Conservation (phyloP, 2,797 vertebrate genomes). For the Scomberomorus guttatus region DNA sequence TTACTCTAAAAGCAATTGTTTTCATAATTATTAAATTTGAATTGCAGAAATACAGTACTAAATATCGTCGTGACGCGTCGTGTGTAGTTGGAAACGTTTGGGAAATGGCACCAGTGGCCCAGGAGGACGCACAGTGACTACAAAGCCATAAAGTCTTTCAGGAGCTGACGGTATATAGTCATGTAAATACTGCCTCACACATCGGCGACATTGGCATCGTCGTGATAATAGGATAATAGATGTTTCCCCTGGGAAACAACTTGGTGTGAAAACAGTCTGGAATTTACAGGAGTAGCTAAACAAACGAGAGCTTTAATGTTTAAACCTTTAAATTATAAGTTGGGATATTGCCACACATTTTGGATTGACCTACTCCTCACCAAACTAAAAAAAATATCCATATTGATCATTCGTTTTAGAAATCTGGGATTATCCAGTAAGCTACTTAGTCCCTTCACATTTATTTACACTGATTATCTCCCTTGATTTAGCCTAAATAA, state of each 20-base stretch:
- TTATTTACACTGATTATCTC: slow-evolving; percentile 13
- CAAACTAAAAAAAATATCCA: background rate
- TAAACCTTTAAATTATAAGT: background rate
- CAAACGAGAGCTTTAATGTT: slow-evolving; percentile 43
- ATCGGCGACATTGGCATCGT: slow-evolving; percentile 79
- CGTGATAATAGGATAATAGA: slow-evolving; percentile 86
- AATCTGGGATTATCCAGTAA: slow-evolving; percentile 18
- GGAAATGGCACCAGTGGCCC: slow-evolving; percentile 77
- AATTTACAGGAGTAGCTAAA: slow-evolving; percentile 74
- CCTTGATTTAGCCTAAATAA: slow-evolving; percentile 25
- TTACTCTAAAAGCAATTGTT: background rate
- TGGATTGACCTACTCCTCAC: background rate
- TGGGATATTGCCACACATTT: background rate
- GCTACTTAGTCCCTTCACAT: background rate
- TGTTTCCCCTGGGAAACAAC: slow-evolving; percentile 81
- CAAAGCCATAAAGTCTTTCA: slow-evolving; percentile 83
- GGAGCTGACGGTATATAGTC: slow-evolving; percentile 78
- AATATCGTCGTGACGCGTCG: background rate
- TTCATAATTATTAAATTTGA: background rate
- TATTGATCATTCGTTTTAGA: background rate
- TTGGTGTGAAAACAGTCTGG: slow-evolving; percentile 82
- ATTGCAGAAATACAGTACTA: background rate
- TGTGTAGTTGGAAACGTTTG: slow-evolving; percentile 56
- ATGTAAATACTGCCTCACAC: slow-evolving; percentile 86
- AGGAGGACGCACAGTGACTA: slow-evolving; percentile 63